A percentile compares a stretch with the other conserved stretches of the same genome.
Evolutionary conservation across 2,113 vertebrate genomes (phyloP).

Genomic region (Calyptomena viridis): DNA sequence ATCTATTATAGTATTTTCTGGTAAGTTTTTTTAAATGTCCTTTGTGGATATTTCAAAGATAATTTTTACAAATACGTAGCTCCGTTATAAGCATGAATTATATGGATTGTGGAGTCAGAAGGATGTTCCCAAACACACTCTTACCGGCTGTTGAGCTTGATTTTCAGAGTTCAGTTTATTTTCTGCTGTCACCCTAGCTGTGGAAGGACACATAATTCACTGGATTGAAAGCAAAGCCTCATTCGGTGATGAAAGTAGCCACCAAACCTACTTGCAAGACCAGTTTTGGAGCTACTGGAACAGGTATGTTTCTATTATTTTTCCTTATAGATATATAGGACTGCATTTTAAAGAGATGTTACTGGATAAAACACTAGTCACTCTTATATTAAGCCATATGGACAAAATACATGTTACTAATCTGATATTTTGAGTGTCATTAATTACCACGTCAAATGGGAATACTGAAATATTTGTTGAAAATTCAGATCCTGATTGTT

Average conservation of each 20-base stretch:
- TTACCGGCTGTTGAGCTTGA: background rate
- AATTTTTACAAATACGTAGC: background rate
- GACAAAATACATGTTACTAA: slow-evolving; percentile 18
- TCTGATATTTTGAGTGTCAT: slow-evolving; percentile 22
- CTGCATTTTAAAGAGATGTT: slow-evolving; percentile 38
- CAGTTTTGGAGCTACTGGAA: slow-evolving; percentile 99
- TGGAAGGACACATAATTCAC: slow-evolving; percentile 95
- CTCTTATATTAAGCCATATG: slow-evolving; percentile 41
- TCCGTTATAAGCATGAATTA: background rate
- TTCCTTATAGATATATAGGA: slow-evolving; percentile 43
- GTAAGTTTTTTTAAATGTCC: background rate
- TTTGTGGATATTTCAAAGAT: background rate
- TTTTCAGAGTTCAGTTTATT: slow-evolving; percentile 49
- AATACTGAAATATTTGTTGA: slow-evolving; percentile 11
- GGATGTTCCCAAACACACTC: background rate
- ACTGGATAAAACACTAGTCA: slow-evolving; percentile 15
- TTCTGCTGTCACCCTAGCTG: slow-evolving; percentile 78
- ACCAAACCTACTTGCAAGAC: slow-evolving; percentile 92
- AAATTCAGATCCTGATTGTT: background rate
- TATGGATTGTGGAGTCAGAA: background rate
- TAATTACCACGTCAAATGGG: background rate
- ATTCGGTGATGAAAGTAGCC: slow-evolving; percentile 96
- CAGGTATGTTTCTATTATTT: slow-evolving; percentile 79
- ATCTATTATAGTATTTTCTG: background rate
- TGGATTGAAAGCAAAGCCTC: slow-evolving; percentile 99